These are phyloP conservation scores for Apodemus sylvaticus DNA, from an alignment of 2,113 vertebrate genomes.

Conservation along the genomic window DNA sequence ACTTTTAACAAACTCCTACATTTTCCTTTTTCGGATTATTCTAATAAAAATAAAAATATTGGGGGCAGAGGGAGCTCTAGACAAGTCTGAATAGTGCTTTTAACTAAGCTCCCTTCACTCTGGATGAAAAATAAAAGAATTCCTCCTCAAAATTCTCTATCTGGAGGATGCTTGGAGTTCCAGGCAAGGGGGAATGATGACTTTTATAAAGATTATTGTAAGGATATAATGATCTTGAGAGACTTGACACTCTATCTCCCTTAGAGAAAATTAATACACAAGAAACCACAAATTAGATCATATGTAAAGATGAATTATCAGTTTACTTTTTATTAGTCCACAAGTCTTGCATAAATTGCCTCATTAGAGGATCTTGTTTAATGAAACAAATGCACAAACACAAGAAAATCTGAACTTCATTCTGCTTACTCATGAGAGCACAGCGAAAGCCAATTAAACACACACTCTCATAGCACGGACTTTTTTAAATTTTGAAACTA, in stretches of 20 bases:
- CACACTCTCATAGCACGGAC: not conserved
- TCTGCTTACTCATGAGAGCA: not conserved
- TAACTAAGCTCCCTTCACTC: not conserved
- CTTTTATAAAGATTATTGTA: not conserved
- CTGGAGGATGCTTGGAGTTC: not conserved
- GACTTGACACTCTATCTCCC: not conserved
- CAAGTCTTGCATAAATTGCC: not conserved
- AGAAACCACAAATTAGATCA: not conserved
- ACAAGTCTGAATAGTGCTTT: not conserved
- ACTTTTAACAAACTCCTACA: not conserved
- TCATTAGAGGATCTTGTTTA: not conserved
- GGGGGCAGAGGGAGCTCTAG: fast-evolving
- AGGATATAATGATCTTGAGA: not conserved
- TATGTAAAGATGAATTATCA: not conserved
- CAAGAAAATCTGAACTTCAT: not conserved
- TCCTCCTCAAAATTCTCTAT: not conserved
- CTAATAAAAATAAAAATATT: not conserved
- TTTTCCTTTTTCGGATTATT: not conserved
- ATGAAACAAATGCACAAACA: not conserved
- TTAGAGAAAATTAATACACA: not conserved
- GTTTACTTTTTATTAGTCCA: not conserved
- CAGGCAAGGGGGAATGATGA: not conserved
- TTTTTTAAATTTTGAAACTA: not conserved
- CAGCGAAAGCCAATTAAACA: not conserved
- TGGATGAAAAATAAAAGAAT: not conserved